A percentile compares a stretch with the other conserved stretches of the same genome.
Conservation (phyloP, 2,113 vertebrate genomes). For the Spermophilus dauricus region DNA sequence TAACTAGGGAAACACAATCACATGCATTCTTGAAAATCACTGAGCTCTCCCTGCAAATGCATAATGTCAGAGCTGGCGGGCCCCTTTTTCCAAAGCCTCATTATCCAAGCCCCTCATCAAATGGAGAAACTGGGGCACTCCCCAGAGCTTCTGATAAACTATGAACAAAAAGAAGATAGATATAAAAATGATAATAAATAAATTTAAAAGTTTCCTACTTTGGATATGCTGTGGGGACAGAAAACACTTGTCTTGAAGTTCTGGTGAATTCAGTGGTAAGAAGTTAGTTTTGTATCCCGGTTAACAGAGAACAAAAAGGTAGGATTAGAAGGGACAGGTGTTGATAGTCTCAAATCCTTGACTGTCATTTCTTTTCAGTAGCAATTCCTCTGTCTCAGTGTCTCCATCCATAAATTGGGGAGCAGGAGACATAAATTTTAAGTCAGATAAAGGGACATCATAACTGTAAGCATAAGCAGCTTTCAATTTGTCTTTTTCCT, state of each 20-base stretch:
- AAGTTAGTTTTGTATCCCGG: conserved; percentile 9
- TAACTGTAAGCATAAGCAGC: background rate
- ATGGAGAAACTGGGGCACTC: background rate
- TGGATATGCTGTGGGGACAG: background rate
- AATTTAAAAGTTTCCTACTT: background rate
- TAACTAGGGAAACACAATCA: conserved; percentile 56
- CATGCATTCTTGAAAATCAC: conserved; percentile 59
- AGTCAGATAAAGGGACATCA: background rate
- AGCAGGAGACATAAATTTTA: background rate
- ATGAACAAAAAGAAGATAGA: background rate
- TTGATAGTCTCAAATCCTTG: background rate
- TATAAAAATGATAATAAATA: background rate
- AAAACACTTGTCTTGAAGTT: background rate
- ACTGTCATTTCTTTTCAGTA: background rate
- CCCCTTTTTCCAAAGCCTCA: background rate
- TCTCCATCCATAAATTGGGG: background rate
- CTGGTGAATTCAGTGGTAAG: conserved; percentile 50
- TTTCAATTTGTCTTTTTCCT: conserved; percentile 27
- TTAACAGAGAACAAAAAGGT: background rate
- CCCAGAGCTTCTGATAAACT: conserved; percentile 23
- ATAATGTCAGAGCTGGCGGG: conserved; percentile 30
- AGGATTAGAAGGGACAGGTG: background rate
- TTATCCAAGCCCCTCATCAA: conserved; percentile 42
- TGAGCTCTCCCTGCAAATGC: conserved; percentile 38
- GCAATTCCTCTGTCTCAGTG: background rate